Percentiles rank a stretch among this genome's conserved stretches.
phyloP scores from a whole-genome alignment of 2,113 vertebrate species.

The Heterocephalus glaber region DNA sequence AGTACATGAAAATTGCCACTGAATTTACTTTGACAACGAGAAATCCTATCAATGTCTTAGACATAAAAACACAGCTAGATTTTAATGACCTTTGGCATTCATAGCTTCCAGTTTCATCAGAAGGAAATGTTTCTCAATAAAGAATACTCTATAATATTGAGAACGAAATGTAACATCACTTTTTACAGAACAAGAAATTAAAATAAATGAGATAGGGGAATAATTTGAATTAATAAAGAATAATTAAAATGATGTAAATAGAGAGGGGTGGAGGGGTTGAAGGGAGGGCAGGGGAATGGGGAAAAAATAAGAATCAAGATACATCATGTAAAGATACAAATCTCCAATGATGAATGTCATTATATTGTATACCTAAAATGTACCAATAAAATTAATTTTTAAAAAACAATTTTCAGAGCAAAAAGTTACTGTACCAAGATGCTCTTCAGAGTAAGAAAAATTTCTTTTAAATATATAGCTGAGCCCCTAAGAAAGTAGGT shows the following conservation, averaged over 20 bases:
- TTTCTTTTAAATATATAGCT: background rate
- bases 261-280: no score
- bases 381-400: no score
- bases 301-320: no score
- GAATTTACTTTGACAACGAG: background rate
- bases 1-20: background rate
- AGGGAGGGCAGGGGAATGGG: no score
- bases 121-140: constrained; percentile 38
- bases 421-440: background rate
- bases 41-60: constrained; percentile 16
- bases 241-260: background rate
- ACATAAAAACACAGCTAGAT: background rate
- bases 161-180: background rate
- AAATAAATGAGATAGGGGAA: constrained; percentile 22
- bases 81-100: constrained; percentile 9
- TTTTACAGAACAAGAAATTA: constrained; percentile 23
- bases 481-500: background rate
- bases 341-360: no score
- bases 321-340: no score
- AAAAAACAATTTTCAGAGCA: constrained; percentile 24
- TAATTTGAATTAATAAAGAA: constrained; percentile 15
- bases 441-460: background rate
- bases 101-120: constrained; percentile 43
- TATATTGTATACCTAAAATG: no score
- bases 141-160: background rate